These are phyloP conservation scores for Bolinopsis microptera DNA, from an alignment of 37 sponge, comb jelly and placozoan genomes.

Conservation along the genomic window DNA sequence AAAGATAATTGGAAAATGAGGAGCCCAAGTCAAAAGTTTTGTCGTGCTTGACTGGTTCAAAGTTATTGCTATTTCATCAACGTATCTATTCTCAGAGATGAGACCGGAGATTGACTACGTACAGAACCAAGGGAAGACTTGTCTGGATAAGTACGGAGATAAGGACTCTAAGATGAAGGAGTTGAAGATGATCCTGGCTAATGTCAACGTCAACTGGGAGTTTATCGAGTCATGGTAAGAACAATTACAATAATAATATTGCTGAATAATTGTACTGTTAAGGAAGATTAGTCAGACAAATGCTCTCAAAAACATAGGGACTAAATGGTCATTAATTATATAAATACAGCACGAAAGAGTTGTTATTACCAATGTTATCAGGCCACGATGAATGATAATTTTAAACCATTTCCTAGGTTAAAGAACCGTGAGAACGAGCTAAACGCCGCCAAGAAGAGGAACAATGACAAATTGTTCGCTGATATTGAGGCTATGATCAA, in stretches of 20 bases:
- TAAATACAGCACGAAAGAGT: no score
- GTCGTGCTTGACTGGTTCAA: no score
- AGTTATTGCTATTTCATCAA: no score
- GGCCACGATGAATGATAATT: no score
- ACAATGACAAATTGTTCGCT: slow-evolving; percentile 17
- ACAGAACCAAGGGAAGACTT: slow-evolving; percentile 38
- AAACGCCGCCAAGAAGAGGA: slow-evolving; percentile 3
- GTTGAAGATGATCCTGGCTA: slow-evolving; percentile 42
- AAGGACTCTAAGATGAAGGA: slow-evolving; percentile 61
- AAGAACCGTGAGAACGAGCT: slow-evolving; percentile 59
- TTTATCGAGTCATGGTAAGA: slow-evolving; percentile 31
- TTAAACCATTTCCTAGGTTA: background rate
- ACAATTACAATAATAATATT: no score
- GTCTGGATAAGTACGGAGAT: slow-evolving; percentile 53
- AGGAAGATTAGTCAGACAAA: no score
- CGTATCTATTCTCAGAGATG: slow-evolving; percentile 21
- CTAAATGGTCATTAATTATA: no score
- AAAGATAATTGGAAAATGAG: no score
- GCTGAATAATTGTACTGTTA: no score
- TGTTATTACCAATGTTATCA: no score
- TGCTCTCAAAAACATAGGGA: no score
- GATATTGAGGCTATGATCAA: slow-evolving; percentile 29
- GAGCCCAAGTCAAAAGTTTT: no score
- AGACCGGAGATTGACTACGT: slow-evolving; percentile 34
- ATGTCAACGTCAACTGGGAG: slow-evolving; percentile 56